Evolutionary conservation across 1,140 invertebrate species (phyloP), one percentile per base, ranked within the genome.

Genomic region (Pteromalus puparum): DNA sequence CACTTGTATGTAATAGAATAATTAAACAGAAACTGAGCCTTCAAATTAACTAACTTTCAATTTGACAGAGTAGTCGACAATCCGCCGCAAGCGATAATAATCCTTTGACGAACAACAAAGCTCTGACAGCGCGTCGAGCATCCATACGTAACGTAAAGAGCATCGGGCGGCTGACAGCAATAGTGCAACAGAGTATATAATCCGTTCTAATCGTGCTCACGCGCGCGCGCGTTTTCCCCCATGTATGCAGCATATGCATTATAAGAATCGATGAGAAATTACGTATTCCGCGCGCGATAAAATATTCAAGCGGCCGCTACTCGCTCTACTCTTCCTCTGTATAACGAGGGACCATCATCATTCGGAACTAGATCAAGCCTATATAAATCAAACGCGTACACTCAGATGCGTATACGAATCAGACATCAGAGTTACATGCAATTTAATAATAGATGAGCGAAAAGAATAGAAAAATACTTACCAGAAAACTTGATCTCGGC

Each of bases 261-360:
- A 61, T 21, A n/a, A n/a, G 53, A 61, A 61, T 61, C 53, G 53
- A 61, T 61, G 53, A 61, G 53, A 61, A 61, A 61, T 61, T 61
- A 61, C 53, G 53, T 61, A 61, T 61, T 61, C 53, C 53, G 53
- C 53, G 53, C 53, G 53, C 53, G 21, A 61, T 61, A 61, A 61
- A 61, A 61, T 61, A 61, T 61, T 61, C 53, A 61, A 61, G 34
- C 65, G 21, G 38, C 67, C 6, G 42, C 34, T 12, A 6, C 67
- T 26, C 65, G 28, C 38, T 6, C 68, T 18, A 61, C 53, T 61
- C 53, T 61, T 61, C 21, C 18, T 42, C 38, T 10, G 38, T 21
- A 61, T n/a, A 61, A 61, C 53, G 21, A 61, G 53, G 53, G 53
- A 61, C 21, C 21, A n/a, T 61, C 21, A 61, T 61, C 53, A 6